A percentile compares a stretch with the other conserved stretches of the same genome.
phyloP scores from a whole-genome alignment of 2,888 invertebrate genomes.

The Diachrysia chrysitis region DNA sequence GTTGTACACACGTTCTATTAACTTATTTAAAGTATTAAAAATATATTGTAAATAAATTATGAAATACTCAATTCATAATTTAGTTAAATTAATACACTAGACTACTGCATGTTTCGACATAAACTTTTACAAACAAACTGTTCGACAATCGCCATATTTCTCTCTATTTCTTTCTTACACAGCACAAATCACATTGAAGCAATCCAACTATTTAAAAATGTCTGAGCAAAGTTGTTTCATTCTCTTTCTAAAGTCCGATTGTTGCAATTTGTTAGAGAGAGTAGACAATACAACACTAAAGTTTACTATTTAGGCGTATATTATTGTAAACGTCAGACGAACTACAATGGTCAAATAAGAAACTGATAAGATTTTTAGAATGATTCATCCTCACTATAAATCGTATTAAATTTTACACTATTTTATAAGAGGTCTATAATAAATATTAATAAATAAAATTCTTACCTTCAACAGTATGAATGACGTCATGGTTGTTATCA shows the following conservation, averaged over 20 bases:
- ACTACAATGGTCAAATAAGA: conserved; percentile 81
- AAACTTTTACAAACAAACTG: conserved; percentile 68
- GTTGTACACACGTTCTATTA: conserved; percentile 45
- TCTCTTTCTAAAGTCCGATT: conserved; percentile 40
- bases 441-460: conserved; percentile 38
- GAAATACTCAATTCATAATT: conserved; percentile 11
- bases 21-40: conserved; percentile 21
- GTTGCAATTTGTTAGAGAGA: conserved; percentile 64
- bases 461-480: conserved; percentile 88
- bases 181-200: conserved; percentile 59
- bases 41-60: conserved; percentile 18
- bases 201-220: conserved; percentile 49
- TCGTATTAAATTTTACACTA: conserved; percentile 45
- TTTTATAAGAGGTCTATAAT: conserved; percentile 37
- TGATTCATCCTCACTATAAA: conserved; percentile 67
- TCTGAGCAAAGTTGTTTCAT: conserved; percentile 12
- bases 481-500: conserved; percentile 90
- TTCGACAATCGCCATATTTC: conserved; percentile 67
- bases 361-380: conserved; percentile 78
- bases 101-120: conserved; percentile 34
- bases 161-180: conserved; percentile 81
- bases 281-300: conserved; percentile 56
- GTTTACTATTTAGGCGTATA: conserved; percentile 58
- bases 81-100: conserved; percentile 22
- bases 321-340: conserved; percentile 79